Evolutionary conservation across 92 coral and sea anemone species (phyloP).

Genomic region (Phenganax subtilis): DNA sequence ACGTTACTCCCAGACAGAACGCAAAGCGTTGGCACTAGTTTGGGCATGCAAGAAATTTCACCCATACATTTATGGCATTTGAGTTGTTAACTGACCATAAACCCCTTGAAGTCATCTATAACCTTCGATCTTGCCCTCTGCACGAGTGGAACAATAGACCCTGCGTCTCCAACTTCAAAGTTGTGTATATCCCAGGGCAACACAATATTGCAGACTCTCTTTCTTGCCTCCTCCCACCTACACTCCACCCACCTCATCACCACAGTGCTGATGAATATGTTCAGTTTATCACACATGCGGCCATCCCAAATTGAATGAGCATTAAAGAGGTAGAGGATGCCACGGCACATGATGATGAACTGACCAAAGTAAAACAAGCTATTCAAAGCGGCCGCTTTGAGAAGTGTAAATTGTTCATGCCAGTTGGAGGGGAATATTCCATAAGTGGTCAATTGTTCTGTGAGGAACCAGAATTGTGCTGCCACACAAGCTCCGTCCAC

Average conservation of each 20-base stretch:
- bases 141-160: not conserved
- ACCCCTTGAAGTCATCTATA: not conserved
- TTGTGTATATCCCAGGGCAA: not conserved
- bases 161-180: not conserved
- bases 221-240: not conserved
- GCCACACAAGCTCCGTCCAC: too few species aligned
- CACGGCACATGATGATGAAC: not conserved
- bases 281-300: not conserved
- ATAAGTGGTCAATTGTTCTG: not conserved
- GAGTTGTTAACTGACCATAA: not conserved
- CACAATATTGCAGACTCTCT: not conserved
- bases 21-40: not conserved
- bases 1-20: slow-evolving; percentile 3
- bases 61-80: not conserved
- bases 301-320: not conserved
- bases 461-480: too few species aligned
- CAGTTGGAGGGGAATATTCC: not conserved
- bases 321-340: not conserved
- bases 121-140: not conserved
- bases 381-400: not conserved
- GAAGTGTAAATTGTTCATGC: not conserved
- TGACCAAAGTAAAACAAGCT: not conserved
- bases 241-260: not conserved
- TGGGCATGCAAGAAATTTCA: not conserved
- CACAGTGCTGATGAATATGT: not conserved